These are phyloP conservation scores for Halcyon chelicuti DNA, from an alignment of 2,797 vertebrate species.

Conservation along the genomic window DNA sequence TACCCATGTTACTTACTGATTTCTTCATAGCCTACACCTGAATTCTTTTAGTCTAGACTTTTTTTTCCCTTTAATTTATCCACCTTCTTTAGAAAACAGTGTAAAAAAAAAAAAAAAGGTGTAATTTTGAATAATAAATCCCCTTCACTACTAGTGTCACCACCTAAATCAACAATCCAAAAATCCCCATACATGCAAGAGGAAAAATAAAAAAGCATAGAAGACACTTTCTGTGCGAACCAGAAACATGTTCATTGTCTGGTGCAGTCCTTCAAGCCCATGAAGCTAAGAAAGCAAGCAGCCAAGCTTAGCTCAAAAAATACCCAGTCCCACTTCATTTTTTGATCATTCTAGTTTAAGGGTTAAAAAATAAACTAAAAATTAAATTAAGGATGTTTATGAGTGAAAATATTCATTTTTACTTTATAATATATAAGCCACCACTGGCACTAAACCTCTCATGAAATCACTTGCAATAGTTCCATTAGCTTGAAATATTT, in stretches of 20 bases:
- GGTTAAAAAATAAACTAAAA: neutral
- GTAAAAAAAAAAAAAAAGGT: neutral
- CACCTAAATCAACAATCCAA: neutral
- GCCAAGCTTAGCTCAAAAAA: neutral
- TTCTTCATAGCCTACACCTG: neutral
- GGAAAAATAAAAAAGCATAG: neutral
- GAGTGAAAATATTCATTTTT: neutral
- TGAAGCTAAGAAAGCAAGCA: neutral
- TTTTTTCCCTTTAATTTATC: neutral
- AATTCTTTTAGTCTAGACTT: neutral
- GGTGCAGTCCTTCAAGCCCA: neutral
- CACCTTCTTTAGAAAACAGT: neutral
- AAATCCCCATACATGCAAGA: neutral
- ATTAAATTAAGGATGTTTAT: neutral
- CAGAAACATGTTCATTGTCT: neutral
- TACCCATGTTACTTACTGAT: neutral
- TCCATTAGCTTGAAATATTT: neutral
- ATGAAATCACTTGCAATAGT: neutral
- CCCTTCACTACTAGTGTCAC: neutral
- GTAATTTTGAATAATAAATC: neutral
- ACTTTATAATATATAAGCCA: neutral
- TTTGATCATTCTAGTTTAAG: neutral
- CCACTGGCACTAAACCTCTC: neutral
- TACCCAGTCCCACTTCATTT: neutral
- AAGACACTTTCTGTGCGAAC: neutral